Evolutionary conservation across 1,140 invertebrate genomes (phyloP).

Genomic region (Vollenhovia emeryi): DNA sequence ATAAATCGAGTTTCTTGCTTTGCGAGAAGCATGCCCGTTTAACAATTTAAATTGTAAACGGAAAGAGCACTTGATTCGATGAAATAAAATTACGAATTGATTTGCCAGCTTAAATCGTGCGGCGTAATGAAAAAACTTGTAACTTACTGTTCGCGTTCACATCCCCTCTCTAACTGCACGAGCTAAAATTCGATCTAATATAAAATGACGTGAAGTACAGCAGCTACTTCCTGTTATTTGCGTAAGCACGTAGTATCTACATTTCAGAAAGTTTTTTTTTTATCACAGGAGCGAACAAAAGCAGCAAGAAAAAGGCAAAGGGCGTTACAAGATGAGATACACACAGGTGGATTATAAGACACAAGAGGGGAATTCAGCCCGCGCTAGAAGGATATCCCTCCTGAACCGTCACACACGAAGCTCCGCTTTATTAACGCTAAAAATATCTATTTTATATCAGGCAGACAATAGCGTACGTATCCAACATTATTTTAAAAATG

Average conservation of each 20-base stretch:
- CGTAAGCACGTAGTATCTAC: slow-evolving; percentile 21
- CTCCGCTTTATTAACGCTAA: slow-evolving; percentile 42
- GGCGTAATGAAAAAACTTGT: slow-evolving; percentile 35
- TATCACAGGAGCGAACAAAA: slow-evolving; percentile 7
- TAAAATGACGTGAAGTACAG: slow-evolving; percentile 23
- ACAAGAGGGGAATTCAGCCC: slow-evolving; percentile 10
- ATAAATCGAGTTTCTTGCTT: background rate
- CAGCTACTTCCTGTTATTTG: slow-evolving; percentile 36
- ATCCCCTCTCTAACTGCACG: background rate
- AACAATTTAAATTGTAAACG: slow-evolving; percentile 15
- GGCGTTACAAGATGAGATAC: slow-evolving; percentile 30
- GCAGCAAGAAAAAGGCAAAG: slow-evolving; percentile 40
- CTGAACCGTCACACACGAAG: slow-evolving; percentile 5
- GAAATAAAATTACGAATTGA: background rate
- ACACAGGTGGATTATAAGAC: slow-evolving; percentile 29
- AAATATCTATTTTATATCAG: slow-evolving; percentile 16
- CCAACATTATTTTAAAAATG: background rate
- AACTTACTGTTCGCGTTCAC: slow-evolving; percentile 5
- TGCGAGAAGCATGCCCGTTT: background rate
- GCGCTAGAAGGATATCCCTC: slow-evolving; percentile 17
- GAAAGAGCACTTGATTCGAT: too few species aligned
- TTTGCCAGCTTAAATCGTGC: background rate
- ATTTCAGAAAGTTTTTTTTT: slow-evolving; percentile 35
- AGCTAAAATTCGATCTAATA: background rate
- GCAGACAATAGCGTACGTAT: slow-evolving; percentile 10